Conservation (phyloP, 2,113 vertebrate species). For the Helogale parvula region DNA sequence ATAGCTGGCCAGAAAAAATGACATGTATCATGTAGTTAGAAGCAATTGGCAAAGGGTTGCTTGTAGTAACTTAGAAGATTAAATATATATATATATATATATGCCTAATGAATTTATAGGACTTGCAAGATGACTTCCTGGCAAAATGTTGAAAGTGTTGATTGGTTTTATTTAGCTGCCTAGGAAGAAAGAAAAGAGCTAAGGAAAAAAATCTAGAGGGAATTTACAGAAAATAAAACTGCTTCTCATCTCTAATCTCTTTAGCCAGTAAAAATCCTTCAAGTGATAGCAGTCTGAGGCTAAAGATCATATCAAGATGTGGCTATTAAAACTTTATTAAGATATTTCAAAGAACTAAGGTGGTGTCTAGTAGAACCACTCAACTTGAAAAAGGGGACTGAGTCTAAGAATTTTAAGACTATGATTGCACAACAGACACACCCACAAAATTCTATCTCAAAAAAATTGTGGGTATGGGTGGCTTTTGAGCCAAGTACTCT, state of each 20-base stretch:
- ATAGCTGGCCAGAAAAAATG: not conserved
- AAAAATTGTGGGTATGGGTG: not conserved
- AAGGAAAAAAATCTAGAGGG: not conserved
- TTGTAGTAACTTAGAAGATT: not conserved
- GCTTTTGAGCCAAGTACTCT: not conserved
- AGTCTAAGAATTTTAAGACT: not conserved
- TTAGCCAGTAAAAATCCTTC: not conserved
- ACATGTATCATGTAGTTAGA: not conserved
- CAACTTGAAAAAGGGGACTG: not conserved
- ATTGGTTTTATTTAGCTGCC: not conserved
- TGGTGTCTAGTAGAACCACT: not conserved
- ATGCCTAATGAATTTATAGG: not conserved
- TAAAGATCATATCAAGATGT: not conserved
- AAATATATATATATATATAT: not conserved
- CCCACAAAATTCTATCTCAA: not conserved
- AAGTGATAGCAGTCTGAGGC: not conserved
- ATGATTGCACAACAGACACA: not conserved
- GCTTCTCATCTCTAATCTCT: not conserved
- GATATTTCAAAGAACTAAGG: not conserved
- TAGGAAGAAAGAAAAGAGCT: not conserved
- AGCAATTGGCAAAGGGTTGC: not conserved
- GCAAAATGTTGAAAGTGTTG: not conserved
- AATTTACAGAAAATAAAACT: not conserved
- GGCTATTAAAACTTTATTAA: not conserved
- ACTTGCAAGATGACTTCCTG: not conserved